phyloP scores from a whole-genome alignment of 2,888 invertebrate genomes.

The Cryptus armator region DNA sequence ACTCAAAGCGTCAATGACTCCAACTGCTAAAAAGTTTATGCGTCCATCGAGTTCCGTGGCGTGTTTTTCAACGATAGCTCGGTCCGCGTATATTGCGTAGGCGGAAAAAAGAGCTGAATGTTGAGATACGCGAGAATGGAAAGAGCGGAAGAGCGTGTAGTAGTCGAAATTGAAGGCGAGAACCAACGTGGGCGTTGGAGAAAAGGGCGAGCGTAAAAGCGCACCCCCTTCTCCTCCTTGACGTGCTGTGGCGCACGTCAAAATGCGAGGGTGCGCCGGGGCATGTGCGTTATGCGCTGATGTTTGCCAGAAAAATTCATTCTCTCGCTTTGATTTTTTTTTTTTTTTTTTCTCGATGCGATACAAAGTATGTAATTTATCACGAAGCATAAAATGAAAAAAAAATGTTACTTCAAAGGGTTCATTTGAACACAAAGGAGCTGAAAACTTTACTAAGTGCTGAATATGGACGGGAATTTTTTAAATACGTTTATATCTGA shows the following conservation, averaged over 20 bases:
- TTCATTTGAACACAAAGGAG: too few species aligned
- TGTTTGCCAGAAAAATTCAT: conserved; percentile 1
- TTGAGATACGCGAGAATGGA: conserved; percentile 3
- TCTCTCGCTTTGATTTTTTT: neutral
- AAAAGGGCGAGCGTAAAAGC: neutral
- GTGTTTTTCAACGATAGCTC: neutral
- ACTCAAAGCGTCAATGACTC: too few species aligned
- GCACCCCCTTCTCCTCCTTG: neutral
- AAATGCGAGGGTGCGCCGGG: neutral
- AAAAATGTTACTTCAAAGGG: neutral
- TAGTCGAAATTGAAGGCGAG: conserved; percentile 3
- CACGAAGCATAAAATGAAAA: neutral
- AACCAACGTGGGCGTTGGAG: neutral
- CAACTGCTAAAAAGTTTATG: too few species aligned
- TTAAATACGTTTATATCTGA: too few species aligned
- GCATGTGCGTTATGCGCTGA: conserved; percentile 3
- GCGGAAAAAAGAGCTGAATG: neutral
- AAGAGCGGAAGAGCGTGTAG: conserved; percentile 1
- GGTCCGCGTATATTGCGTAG: neutral
- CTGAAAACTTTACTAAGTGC: too few species aligned
- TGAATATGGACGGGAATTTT: too few species aligned
- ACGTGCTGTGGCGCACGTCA: neutral
- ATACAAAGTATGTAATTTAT: neutral
- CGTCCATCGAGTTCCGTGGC: neutral
- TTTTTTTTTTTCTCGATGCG: neutral